Percentiles rank a stretch among this genome's conserved stretches.
phyloP scores from a whole-genome alignment of 2,113 vertebrate species.

The Microtus pennsylvanicus region DNA sequence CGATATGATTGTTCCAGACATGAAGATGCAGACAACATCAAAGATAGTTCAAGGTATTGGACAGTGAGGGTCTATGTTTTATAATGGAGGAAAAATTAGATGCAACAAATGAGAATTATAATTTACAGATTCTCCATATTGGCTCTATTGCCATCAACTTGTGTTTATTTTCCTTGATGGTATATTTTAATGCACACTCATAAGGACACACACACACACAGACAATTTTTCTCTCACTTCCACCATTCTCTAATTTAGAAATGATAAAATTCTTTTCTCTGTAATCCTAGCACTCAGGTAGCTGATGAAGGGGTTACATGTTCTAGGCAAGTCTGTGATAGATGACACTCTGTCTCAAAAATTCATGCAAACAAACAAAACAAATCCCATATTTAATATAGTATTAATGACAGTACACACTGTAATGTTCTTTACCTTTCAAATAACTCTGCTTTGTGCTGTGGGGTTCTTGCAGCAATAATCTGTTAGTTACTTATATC shows the following conservation, averaged over 20 bases:
- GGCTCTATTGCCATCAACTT: background rate
- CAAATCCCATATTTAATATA: background rate
- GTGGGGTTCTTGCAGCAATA: background rate
- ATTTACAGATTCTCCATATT: background rate
- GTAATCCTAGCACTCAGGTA: too few species aligned
- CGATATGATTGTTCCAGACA: background rate
- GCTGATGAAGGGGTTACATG: too few species aligned
- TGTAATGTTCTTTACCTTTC: background rate
- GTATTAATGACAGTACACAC: background rate
- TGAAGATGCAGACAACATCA: background rate
- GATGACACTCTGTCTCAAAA: background rate
- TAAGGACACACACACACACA: background rate
- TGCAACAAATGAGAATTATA: background rate
- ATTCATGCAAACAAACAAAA: background rate
- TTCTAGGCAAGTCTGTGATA: background rate
- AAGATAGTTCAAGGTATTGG: background rate
- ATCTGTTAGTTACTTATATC: background rate
- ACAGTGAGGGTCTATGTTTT: background rate
- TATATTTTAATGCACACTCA: background rate
- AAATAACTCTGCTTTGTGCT: background rate
- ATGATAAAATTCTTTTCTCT: background rate
- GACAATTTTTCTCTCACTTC: background rate
- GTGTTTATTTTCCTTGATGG: background rate
- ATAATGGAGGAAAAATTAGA: background rate
- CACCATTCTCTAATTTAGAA: background rate